Percentiles rank a stretch among this genome's conserved stretches.
These are phyloP conservation scores for Numenius arquata DNA, from an alignment of 2,113 vertebrate genomes.

Conservation along the genomic window DNA sequence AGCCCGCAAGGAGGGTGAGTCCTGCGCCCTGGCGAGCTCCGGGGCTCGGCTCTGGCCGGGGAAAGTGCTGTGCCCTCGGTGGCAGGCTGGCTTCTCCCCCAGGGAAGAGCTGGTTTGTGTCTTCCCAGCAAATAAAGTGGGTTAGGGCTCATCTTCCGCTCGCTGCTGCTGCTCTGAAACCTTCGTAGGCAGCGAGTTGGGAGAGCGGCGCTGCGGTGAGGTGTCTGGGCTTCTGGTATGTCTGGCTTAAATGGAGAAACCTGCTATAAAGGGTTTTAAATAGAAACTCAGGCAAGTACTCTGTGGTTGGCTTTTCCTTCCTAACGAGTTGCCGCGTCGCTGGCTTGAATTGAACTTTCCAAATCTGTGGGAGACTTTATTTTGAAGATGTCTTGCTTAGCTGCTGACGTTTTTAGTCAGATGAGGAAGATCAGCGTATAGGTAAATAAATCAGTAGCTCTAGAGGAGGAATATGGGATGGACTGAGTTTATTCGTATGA, in stretches of 20 bases:
- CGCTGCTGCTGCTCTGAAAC: not conserved
- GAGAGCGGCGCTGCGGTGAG: not conserved
- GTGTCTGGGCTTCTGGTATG: not conserved
- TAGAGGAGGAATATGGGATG: not conserved
- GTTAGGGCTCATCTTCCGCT: not conserved
- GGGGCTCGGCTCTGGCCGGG: not conserved
- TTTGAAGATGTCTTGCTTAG: not conserved
- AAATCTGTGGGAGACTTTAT: not conserved
- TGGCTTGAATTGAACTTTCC: not conserved
- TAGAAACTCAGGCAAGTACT: not conserved
- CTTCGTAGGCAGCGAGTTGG: not conserved
- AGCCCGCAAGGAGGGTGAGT: not conserved
- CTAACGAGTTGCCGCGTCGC: not conserved
- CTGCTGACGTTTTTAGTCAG: not conserved
- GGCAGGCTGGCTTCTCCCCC: not conserved
- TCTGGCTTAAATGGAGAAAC: slow-evolving; percentile 3
- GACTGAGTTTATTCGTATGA: not conserved
- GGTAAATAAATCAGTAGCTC: not conserved
- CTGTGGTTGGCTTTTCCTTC: slow-evolving; percentile 33
- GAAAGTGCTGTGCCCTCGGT: no score
- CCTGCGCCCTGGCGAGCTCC: not conserved
- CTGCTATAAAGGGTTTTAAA: slow-evolving; percentile 30
- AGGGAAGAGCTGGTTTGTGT: not conserved
- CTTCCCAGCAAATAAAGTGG: not conserved
- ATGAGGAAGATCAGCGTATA: not conserved